Evolutionary conservation across 2,888 invertebrate species (phyloP).

Genomic region (Parnassius orleans): DNA sequence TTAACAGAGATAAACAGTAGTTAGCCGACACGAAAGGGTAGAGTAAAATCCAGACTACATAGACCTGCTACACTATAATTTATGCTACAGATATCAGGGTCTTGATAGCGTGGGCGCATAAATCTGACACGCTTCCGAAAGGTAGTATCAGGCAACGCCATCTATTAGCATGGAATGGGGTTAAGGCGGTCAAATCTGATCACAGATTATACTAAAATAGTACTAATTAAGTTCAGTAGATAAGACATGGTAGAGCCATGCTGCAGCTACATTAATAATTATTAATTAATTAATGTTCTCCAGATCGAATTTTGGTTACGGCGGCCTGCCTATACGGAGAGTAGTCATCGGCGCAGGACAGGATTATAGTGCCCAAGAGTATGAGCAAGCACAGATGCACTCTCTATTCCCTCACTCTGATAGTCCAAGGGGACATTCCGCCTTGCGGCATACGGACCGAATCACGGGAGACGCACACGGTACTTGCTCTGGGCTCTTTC

Average conservation of each 20-base stretch:
- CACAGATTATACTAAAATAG: constrained; percentile 16
- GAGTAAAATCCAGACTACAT: background rate
- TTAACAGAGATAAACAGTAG: constrained; percentile 20
- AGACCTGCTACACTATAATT: background rate
- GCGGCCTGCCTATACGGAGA: no score
- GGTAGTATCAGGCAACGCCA: constrained; percentile 39
- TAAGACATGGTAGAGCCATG: background rate
- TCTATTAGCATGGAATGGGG: constrained; percentile 39
- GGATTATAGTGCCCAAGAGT: no score
- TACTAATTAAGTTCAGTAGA: constrained; percentile 6
- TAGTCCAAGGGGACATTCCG: no score
- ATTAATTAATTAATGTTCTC: no score
- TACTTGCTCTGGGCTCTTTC: no score
- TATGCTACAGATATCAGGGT: constrained; percentile 12
- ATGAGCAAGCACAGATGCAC: no score
- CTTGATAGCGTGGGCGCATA: constrained; percentile 37
- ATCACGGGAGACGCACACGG: no score
- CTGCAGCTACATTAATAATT: no score
- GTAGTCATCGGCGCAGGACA: no score
- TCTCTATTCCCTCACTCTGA: no score
- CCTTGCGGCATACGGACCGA: no score
- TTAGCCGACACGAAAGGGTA: constrained; percentile 16
- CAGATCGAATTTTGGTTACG: no score
- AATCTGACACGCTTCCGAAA: constrained; percentile 43
- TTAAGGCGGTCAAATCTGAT: constrained; percentile 26